Evolutionary conservation across 2,888 invertebrate genomes (phyloP), one percentile per base, ranked within the genome.

Genomic region (Cryptocephalus moraei): DNA sequence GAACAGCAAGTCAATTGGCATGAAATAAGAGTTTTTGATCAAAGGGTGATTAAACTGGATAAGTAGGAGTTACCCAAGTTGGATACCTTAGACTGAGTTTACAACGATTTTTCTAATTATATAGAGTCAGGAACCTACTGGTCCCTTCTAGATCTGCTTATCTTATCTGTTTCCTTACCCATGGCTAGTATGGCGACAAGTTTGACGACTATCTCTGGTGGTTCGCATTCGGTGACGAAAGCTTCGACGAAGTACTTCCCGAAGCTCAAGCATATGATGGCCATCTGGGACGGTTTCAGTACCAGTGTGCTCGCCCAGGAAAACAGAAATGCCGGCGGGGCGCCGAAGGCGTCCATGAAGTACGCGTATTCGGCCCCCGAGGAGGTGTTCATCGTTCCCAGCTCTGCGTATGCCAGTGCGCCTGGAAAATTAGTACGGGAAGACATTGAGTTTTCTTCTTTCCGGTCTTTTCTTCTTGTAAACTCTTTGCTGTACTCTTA

Each of bases 281-380:
- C 91, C 86, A 92, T 86, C 75, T 92, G 91, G 44, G 91, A 90
- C 54, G 93, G 92, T 73, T 92, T 93, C 65, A 92, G 77, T 62
- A 93, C 88, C 72, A 92, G 77, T 51, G 91, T 91, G 65, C 91
- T 91, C 68, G 90, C 90, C 92, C 92, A 92, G 66, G 91, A 90
- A 74, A 91, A 92, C 56, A 93, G 76, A 73, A 92, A 93, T 59
- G 91, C 92, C 55, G 91, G 90, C 51, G 89, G 82, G 61, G 90
- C 86, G 56, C 93, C 93, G 71, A 91, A 92, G 49, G 92, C 92
- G 71, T 91, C 91, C 87, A 91, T 89, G 73, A 92, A 91, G 73
- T 94, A 93, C 58, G 91, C 91, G 78, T 93, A 93, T 72, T 94
- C 93, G 54, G 91, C 93, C 56, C 93, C 93, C 55, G 91, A 91